phyloP scores from a whole-genome alignment of 2,888 invertebrate genomes.

The Anoplius nigerrimus region DNA sequence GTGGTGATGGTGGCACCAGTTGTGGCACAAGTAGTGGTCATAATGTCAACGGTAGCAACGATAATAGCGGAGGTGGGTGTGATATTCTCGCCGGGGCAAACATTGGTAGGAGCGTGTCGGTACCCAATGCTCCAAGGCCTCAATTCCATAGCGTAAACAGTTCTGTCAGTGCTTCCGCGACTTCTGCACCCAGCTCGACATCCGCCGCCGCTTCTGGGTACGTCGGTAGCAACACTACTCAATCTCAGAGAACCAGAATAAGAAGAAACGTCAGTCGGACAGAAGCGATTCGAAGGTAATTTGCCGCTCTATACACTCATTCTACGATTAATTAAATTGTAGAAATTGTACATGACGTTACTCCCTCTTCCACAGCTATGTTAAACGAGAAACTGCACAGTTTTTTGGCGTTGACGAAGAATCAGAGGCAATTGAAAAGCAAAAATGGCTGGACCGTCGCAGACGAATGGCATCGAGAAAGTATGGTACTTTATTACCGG shows the following conservation, averaged over 20 bases:
- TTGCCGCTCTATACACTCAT: constrained; percentile 7
- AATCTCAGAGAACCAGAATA: constrained; percentile 73
- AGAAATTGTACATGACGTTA: neutral
- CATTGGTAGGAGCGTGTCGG: constrained; percentile 66
- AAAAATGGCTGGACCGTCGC: constrained; percentile 88
- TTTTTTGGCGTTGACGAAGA: constrained; percentile 91
- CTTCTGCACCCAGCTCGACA: constrained; percentile 51
- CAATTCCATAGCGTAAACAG: constrained; percentile 62
- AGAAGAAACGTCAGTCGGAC: constrained; percentile 75
- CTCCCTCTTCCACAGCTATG: constrained; percentile 76
- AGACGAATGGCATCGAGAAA: constrained; percentile 86
- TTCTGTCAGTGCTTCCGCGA: constrained; percentile 70
- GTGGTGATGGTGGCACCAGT: too few species aligned
- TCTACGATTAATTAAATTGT: too few species aligned
- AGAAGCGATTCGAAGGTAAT: constrained; percentile 74
- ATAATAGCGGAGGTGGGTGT: neutral
- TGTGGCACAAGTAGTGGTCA: too few species aligned
- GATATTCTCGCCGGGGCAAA: constrained; percentile 34
- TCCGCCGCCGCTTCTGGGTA: constrained; percentile 70
- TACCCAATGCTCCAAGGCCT: constrained; percentile 68
- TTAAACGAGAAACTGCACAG: constrained; percentile 87
- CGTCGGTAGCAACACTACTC: constrained; percentile 41
- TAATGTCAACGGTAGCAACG: neutral
- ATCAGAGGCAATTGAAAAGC: constrained; percentile 83
- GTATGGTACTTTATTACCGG: constrained; percentile 79